Conservation (phyloP, 2,888 invertebrate genomes). For the Smittia sp. region DNA sequence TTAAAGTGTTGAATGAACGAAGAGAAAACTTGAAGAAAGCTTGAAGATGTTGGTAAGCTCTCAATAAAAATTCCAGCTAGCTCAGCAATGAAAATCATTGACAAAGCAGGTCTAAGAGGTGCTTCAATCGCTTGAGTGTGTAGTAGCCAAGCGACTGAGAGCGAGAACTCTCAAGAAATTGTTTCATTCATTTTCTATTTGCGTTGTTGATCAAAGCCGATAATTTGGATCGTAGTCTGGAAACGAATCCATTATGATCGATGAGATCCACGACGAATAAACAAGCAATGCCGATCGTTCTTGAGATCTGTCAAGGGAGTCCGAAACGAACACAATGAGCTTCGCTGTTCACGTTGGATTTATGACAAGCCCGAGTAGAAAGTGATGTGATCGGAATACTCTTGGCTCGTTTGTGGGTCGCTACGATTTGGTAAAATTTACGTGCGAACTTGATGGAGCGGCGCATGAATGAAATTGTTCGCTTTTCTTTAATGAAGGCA, state of each 20-base stretch:
- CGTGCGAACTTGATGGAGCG: no score
- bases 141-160: no score
- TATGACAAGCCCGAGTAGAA: neutral
- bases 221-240: neutral
- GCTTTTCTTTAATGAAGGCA: no score
- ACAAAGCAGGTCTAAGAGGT: no score
- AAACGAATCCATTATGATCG: neutral
- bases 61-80: neutral
- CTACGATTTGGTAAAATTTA: neutral
- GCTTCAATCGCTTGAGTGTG: no score
- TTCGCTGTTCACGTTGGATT: neutral
- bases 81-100: neutral
- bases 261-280: neutral
- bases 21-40: neutral
- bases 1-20: neutral
- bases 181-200: no score
- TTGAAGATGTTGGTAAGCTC: neutral
- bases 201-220: no score
- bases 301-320: neutral
- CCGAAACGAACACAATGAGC: neutral
- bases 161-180: no score
- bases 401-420: neutral
- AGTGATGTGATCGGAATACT: slow-evolving; percentile 3
- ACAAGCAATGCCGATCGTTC: neutral
- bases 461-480: neutral